Percentiles rank a stretch among this genome's conserved stretches.
Conservation (phyloP, 2,797 vertebrate genomes). For the Oryzias sinensis region DNA sequence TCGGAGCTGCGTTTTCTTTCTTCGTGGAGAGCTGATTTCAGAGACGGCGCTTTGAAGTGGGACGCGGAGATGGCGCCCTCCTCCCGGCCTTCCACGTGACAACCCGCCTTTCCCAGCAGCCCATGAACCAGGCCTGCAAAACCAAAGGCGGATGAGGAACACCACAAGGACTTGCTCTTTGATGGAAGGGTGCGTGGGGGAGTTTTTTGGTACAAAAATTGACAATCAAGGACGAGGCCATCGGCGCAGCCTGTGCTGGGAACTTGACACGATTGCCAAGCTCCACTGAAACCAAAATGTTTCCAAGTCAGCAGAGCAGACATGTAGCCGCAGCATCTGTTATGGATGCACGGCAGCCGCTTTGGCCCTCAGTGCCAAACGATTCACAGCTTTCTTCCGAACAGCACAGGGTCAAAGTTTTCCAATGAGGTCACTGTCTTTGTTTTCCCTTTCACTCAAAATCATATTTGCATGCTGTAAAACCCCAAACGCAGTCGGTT, state of each 20-base stretch:
- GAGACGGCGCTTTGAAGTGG: conserved; percentile 63
- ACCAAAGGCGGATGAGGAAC: conserved; percentile 65
- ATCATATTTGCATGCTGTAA: conserved; percentile 30
- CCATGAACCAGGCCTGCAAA: conserved; percentile 38
- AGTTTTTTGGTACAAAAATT: conserved; percentile 57
- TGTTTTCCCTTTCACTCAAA: conserved; percentile 31
- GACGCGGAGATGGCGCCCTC: conserved; percentile 39
- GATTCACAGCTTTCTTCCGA: conserved; percentile 34
- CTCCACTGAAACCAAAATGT: conserved; percentile 41
- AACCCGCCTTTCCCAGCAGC: conserved; percentile 54
- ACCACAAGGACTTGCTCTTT: conserved; percentile 71
- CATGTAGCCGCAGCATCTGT: conserved; percentile 49
- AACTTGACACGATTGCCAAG: conserved; percentile 53
- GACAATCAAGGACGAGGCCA: conserved; percentile 63
- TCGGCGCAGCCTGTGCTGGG: conserved; percentile 47
- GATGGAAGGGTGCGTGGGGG: conserved; percentile 63
- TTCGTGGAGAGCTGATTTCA: conserved; percentile 44
- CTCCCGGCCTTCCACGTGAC: conserved; percentile 48
- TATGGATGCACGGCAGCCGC: conserved; percentile 28
- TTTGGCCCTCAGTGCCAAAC: conserved; percentile 34
- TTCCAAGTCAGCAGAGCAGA: conserved; percentile 44
- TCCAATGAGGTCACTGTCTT: conserved; percentile 51
- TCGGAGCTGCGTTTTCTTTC: conserved; percentile 47
- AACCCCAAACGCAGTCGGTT: conserved; percentile 24
- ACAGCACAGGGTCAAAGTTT: conserved; percentile 34